Conservation (phyloP, 1,140 invertebrate genomes). For the Lineus longissimus region DNA sequence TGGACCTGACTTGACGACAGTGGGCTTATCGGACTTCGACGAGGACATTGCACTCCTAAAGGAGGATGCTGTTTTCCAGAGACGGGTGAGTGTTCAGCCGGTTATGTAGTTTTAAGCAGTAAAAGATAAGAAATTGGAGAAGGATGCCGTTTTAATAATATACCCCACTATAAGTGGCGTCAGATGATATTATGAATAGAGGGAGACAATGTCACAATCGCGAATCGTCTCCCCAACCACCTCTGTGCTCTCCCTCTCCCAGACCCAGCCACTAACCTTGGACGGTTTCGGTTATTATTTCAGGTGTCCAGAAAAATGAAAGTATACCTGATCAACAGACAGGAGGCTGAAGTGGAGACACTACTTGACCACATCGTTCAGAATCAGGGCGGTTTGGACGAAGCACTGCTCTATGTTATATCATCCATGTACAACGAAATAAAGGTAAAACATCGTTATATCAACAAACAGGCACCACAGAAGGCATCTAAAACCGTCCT, state of each 20-base stretch:
- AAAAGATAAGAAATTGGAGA: neutral
- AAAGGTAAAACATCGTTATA: too few relatives aligned
- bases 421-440: slow-evolving; percentile 28
- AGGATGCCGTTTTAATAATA: too few relatives aligned
- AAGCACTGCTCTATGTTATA: slow-evolving; percentile 36
- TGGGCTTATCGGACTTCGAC: neutral
- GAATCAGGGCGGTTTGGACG: slow-evolving; percentile 30
- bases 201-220: neutral
- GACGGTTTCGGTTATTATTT: neutral
- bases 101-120: neutral
- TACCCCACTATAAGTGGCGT: neutral
- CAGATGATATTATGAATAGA: neutral
- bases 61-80: neutral
- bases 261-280: neutral
- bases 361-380: slow-evolving; percentile 31
- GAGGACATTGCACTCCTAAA: neutral
- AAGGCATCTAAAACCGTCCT: too few relatives aligned
- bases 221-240: neutral
- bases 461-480: too few relatives aligned
- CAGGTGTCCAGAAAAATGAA: slow-evolving; percentile 39
- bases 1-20: neutral
- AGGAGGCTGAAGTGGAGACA: slow-evolving; percentile 42
- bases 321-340: slow-evolving; percentile 32
- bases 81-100: neutral
- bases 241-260: too few relatives aligned